Conservation (phyloP, 2,888 invertebrate genomes). For the Carabus problematicus region DNA sequence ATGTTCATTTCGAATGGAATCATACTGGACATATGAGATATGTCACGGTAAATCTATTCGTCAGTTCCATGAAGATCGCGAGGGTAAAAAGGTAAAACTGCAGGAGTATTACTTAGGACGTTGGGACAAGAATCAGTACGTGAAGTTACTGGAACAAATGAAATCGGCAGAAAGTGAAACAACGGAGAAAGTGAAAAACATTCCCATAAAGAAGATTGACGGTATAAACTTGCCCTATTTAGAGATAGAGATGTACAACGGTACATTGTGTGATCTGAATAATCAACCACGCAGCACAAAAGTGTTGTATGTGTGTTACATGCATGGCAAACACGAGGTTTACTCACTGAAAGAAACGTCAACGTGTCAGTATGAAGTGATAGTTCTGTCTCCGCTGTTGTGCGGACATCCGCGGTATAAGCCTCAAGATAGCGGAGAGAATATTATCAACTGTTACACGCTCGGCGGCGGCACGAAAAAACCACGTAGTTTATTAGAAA, state of each 20-base stretch:
- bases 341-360: constrained; percentile 92
- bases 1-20: constrained; percentile 86
- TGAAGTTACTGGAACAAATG: constrained; percentile 64
- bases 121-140: constrained; percentile 72
- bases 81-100: constrained; percentile 79
- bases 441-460: constrained; percentile 77
- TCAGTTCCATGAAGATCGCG: constrained; percentile 96
- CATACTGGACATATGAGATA: constrained; percentile 96
- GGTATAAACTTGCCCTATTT: constrained; percentile 88
- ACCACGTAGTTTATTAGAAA: constrained; percentile 73
- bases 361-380: constrained; percentile 93
- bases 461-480: constrained; percentile 71
- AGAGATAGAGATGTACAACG: constrained; percentile 85
- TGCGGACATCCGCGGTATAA: constrained; percentile 91
- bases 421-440: constrained; percentile 78
- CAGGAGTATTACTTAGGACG: constrained; percentile 88
- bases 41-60: constrained; percentile 91
- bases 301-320: constrained; percentile 88
- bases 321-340: constrained; percentile 88
- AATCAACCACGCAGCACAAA: constrained; percentile 81
- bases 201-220: constrained; percentile 78
- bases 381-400: constrained; percentile 85
- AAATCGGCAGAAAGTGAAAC: constrained; percentile 62
- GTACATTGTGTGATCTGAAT: constrained; percentile 91
- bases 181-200: constrained; percentile 60